Conservation (phyloP, 2,888 invertebrate species). For the Sialis fuliginosa region DNA sequence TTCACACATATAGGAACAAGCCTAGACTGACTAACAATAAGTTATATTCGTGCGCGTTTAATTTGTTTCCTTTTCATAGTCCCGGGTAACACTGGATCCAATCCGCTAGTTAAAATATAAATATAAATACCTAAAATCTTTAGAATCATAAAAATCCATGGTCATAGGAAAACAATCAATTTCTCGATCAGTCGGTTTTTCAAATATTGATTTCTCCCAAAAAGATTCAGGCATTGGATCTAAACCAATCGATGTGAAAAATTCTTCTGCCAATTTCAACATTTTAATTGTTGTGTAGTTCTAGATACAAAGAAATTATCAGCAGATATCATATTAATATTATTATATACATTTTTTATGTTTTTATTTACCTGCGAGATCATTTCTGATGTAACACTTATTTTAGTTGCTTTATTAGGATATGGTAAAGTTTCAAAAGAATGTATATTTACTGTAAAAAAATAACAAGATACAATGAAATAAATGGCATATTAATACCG, state of each 20-base stretch:
- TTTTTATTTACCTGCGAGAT: neutral
- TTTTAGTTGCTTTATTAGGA: constrained; percentile 44
- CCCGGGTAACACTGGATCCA: too few species aligned
- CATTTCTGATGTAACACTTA: constrained; percentile 28
- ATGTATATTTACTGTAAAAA: too few species aligned
- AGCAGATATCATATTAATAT: too few species aligned
- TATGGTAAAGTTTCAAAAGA: constrained; percentile 58
- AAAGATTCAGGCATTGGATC: constrained; percentile 63
- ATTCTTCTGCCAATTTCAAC: constrained; percentile 70
- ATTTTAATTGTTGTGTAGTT: constrained; percentile 25
- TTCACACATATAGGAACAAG: too few species aligned
- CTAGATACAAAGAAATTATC: neutral
- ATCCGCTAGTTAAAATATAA: too few species aligned
- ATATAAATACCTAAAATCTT: constrained; percentile 54
- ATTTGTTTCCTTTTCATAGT: too few species aligned
- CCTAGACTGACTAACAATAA: too few species aligned
- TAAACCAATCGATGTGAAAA: constrained; percentile 68
- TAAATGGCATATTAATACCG: too few species aligned
- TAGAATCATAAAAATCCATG: constrained; percentile 68
- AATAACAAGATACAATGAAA: too few species aligned
- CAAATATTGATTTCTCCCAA: constrained; percentile 73
- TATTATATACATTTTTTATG: too few species aligned
- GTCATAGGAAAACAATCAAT: constrained; percentile 76
- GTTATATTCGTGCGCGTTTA: too few species aligned
- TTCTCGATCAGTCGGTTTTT: constrained; percentile 49